These are phyloP conservation scores for Stenolophus ochropezus DNA, from an alignment of 2,888 invertebrate species.

Conservation along the genomic window DNA sequence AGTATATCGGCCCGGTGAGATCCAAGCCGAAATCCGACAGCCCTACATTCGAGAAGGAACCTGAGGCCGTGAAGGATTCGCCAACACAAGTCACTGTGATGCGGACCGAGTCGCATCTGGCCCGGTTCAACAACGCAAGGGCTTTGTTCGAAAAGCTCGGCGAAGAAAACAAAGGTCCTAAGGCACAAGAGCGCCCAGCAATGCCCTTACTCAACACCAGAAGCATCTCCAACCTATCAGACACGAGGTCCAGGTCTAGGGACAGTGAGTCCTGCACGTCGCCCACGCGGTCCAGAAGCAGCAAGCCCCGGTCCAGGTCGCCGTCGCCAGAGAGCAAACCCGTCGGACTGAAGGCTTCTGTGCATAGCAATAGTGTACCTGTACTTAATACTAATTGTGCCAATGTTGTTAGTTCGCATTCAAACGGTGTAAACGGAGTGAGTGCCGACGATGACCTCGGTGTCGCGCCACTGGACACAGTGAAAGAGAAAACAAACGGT, in stretches of 20 bases:
- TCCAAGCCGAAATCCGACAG: slow-evolving; percentile 67
- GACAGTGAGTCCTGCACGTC: slow-evolving; percentile 43
- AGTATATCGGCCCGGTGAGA: slow-evolving; percentile 65
- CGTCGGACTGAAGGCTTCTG: slow-evolving; percentile 74
- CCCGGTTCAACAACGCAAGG: slow-evolving; percentile 93
- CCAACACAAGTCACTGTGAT: slow-evolving; percentile 80
- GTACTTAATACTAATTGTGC: slow-evolving; percentile 70
- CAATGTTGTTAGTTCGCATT: slow-evolving; percentile 47
- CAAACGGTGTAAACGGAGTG: slow-evolving; percentile 50
- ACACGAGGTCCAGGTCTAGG: slow-evolving; percentile 66
- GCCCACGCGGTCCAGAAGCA: slow-evolving; percentile 61
- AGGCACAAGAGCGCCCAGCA: slow-evolving; percentile 70
- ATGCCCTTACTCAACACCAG: slow-evolving; percentile 71
- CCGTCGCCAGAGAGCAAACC: slow-evolving; percentile 73
- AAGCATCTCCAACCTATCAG: slow-evolving; percentile 74
- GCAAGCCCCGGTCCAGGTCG: slow-evolving; percentile 67
- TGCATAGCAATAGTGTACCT: slow-evolving; percentile 74
- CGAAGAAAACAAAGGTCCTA: slow-evolving; percentile 78
- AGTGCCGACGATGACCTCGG: slow-evolving; percentile 62
- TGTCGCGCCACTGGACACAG: slow-evolving; percentile 58
- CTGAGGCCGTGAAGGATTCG: slow-evolving; percentile 69
- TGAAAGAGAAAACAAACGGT: slow-evolving; percentile 64
- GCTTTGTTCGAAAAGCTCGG: slow-evolving; percentile 94
- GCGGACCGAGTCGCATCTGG: slow-evolving; percentile 91
- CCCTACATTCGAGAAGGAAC: slow-evolving; percentile 68